Percentiles rank a stretch among this genome's conserved stretches.
Evolutionary conservation across 2,113 vertebrate species (phyloP).

Genomic region (Regulus satrapa): DNA sequence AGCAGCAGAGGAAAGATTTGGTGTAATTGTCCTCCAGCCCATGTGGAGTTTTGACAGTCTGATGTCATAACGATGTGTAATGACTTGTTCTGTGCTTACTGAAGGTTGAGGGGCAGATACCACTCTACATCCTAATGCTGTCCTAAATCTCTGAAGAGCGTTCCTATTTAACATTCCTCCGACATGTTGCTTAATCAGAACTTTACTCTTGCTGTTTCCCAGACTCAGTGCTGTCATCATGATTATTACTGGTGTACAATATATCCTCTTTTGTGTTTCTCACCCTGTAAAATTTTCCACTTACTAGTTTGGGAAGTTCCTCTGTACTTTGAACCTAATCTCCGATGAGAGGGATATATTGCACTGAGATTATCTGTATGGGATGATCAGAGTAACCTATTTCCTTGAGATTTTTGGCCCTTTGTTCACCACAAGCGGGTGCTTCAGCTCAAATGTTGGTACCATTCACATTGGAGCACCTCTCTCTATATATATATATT

Average conservation of each 20-base stretch:
- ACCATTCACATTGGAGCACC: not conserved
- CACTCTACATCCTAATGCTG: not conserved
- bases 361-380: not conserved
- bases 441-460: not conserved
- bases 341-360: not conserved
- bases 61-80: slow-evolving; percentile 37
- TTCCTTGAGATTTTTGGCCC: not conserved
- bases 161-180: slow-evolving; percentile 19
- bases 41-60: slow-evolving; percentile 48
- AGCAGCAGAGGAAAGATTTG: slow-evolving; percentile 10
- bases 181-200: not conserved
- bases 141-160: slow-evolving; percentile 7
- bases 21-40: slow-evolving; percentile 31
- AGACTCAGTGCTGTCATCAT: slow-evolving; percentile 28
- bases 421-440: not conserved
- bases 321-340: not conserved
- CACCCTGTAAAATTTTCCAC: not conserved
- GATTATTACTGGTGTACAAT: not conserved
- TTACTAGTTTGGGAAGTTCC: not conserved
- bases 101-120: not conserved
- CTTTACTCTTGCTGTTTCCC: slow-evolving; percentile 10
- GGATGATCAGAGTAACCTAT: not conserved
- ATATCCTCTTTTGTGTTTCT: not conserved
- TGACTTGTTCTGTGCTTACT: slow-evolving; percentile 11
- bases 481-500: not conserved